A percentile compares a stretch with the other conserved stretches of the same genome.
phyloP scores from a whole-genome alignment of 2,888 invertebrate species.

The Dorcus hopei region DNA sequence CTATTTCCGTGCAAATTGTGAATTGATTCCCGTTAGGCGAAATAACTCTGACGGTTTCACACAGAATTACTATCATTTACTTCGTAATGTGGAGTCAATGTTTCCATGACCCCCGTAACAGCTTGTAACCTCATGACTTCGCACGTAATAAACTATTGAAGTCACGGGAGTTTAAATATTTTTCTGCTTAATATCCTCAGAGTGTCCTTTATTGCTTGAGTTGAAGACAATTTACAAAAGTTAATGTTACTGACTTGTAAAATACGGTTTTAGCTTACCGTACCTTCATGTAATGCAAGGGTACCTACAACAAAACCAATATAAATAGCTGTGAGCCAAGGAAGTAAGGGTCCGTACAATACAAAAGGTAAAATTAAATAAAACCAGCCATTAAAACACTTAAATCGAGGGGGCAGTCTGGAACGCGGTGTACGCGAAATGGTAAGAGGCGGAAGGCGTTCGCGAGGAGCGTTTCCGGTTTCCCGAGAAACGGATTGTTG shows the following conservation, averaged over 20 bases:
- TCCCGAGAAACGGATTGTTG: no score
- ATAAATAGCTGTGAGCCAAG: no score
- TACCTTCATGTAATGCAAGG: no score
- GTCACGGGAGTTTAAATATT: no score
- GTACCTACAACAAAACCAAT: no score
- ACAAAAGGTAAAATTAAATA: background rate
- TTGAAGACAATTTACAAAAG: no score
- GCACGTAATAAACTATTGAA: background rate
- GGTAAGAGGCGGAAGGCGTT: background rate
- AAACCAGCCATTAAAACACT: background rate
- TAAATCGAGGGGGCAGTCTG: background rate
- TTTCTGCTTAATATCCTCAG: no score
- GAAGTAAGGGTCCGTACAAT: background rate
- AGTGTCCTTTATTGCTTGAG: no score
- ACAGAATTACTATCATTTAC: conserved; percentile 8
- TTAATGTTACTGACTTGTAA: no score
- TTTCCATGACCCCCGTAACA: background rate
- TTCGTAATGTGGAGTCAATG: background rate
- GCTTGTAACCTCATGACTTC: background rate
- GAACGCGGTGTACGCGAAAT: background rate
- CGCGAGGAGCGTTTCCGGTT: background rate
- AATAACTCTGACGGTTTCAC: conserved; percentile 15
- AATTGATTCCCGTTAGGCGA: background rate
- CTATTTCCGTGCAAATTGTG: background rate
- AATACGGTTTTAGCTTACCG: no score